phyloP scores from a whole-genome alignment of 2,888 invertebrate species.

The Chesias legatella region DNA sequence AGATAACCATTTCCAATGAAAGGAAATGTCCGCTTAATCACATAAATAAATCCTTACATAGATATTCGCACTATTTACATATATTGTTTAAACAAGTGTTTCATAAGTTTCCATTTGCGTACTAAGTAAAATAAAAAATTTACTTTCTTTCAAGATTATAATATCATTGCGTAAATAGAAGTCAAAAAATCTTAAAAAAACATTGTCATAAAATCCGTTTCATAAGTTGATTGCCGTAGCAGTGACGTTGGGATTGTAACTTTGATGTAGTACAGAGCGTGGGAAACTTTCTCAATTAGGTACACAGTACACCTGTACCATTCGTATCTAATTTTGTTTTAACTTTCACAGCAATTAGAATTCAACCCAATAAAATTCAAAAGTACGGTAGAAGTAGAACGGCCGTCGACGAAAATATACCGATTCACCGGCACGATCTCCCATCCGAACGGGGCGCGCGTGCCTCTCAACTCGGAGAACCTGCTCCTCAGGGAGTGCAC shows the following conservation, averaged over 20 bases:
- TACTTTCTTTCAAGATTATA: too few relatives aligned
- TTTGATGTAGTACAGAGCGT: constrained; percentile 37
- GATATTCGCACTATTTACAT: too few relatives aligned
- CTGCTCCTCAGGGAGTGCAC: constrained; percentile 95
- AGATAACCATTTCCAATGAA: too few relatives aligned
- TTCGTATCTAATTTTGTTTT: constrained; percentile 6
- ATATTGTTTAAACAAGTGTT: too few relatives aligned
- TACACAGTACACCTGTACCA: constrained; percentile 21
- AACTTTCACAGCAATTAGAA: constrained; percentile 80
- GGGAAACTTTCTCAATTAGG: constrained; percentile 43
- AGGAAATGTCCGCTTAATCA: too few relatives aligned
- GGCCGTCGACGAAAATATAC: constrained; percentile 97
- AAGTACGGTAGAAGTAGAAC: constrained; percentile 94
- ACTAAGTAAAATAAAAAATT: too few relatives aligned
- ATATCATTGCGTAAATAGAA: too few relatives aligned
- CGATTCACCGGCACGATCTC: constrained; percentile 94
- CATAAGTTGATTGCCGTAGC: constrained; percentile 35
- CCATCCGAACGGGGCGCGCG: constrained; percentile 87
- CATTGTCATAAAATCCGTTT: constrained; percentile 7
- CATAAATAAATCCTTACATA: too few relatives aligned
- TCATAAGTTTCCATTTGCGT: too few relatives aligned
- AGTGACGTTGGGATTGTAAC: constrained; percentile 31
- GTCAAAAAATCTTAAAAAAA: too few relatives aligned
- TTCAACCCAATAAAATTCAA: constrained; percentile 91
- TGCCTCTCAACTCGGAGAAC: constrained; percentile 93